Conservation (phyloP, 1,140 invertebrate species). For the Zaprionus inermis region DNA sequence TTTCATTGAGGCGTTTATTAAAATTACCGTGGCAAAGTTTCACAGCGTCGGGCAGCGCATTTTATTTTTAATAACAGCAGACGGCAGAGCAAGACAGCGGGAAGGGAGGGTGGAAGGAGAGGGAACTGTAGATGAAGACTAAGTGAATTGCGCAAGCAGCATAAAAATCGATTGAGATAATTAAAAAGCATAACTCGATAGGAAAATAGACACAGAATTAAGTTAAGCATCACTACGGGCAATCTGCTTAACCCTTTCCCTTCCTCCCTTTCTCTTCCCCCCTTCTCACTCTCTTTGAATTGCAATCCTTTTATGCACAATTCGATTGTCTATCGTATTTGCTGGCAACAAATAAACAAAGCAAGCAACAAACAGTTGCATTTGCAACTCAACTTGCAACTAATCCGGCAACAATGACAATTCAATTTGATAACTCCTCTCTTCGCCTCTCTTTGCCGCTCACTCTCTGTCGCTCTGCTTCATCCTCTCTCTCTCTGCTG, state of each 20-base stretch:
- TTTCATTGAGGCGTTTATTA: slow-evolving; percentile 81
- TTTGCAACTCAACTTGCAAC: neutral
- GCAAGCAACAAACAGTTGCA: slow-evolving; percentile 5
- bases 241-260: neutral
- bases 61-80: slow-evolving; percentile 66
- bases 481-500: neutral
- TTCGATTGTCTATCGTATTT: slow-evolving; percentile 9
- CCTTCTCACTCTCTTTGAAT: neutral
- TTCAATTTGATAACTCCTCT: slow-evolving; percentile 14
- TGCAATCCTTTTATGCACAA: slow-evolving; percentile 2
- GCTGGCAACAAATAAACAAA: slow-evolving; percentile 13
- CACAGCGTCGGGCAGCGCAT: slow-evolving; percentile 38
- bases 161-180: slow-evolving; percentile 9
- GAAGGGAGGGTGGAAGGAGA: neutral
- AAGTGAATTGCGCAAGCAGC: neutral
- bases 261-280: neutral
- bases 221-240: slow-evolving; percentile 3
- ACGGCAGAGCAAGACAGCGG: neutral
- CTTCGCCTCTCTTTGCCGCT: neutral
- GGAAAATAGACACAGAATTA: neutral
- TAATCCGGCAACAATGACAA: slow-evolving; percentile 29
- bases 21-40: slow-evolving; percentile 76
- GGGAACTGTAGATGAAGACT: neutral
- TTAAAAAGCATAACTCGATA: slow-evolving; percentile 1
- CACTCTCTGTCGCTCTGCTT: neutral